Evolutionary conservation across 1,140 invertebrate genomes (phyloP).

Genomic region (Drosophila seguyi): DNA sequence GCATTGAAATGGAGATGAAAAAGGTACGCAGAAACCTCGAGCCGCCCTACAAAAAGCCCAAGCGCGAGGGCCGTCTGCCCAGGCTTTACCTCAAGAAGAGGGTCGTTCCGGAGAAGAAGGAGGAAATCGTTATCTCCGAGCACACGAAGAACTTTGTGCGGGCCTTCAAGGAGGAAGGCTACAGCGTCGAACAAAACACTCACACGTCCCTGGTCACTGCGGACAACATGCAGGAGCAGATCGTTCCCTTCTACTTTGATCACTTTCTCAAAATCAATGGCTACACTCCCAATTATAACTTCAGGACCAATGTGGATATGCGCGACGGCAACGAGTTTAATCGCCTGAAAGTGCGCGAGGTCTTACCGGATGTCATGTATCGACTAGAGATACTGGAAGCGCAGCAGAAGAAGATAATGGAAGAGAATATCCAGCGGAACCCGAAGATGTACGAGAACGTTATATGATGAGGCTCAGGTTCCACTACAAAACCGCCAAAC

Average conservation of each 20-base stretch:
- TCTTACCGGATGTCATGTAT: slow-evolving; percentile 68
- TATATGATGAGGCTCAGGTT: slow-evolving; percentile 21
- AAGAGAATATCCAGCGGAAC: slow-evolving; percentile 77
- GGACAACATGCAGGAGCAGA: slow-evolving; percentile 75
- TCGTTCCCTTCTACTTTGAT: slow-evolving; percentile 84
- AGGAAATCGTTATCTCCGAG: slow-evolving; percentile 55
- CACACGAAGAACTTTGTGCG: slow-evolving; percentile 72
- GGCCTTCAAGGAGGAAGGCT: slow-evolving; percentile 72
- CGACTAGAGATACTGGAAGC: slow-evolving; percentile 67
- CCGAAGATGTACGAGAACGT: slow-evolving; percentile 82
- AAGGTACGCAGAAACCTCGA: slow-evolving; percentile 75
- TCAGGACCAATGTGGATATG: slow-evolving; percentile 75
- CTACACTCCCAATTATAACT: slow-evolving; percentile 82
- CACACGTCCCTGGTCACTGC: slow-evolving; percentile 56
- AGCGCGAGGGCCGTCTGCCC: slow-evolving; percentile 60
- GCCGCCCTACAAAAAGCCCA: slow-evolving; percentile 66
- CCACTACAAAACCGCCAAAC: too few relatives aligned
- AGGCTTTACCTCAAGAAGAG: slow-evolving; percentile 61
- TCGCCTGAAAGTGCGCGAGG: slow-evolving; percentile 60
- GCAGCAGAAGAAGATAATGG: slow-evolving; percentile 65
- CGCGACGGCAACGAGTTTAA: slow-evolving; percentile 72
- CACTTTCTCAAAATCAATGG: slow-evolving; percentile 82
- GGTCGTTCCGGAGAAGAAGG: slow-evolving; percentile 27
- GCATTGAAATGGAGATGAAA: slow-evolving; percentile 78
- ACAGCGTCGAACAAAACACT: slow-evolving; percentile 35